A percentile compares a stretch with the other conserved stretches of the same genome.
Evolutionary conservation across 2,888 invertebrate species (phyloP).

Genomic region (Zaprionus lineosus): DNA sequence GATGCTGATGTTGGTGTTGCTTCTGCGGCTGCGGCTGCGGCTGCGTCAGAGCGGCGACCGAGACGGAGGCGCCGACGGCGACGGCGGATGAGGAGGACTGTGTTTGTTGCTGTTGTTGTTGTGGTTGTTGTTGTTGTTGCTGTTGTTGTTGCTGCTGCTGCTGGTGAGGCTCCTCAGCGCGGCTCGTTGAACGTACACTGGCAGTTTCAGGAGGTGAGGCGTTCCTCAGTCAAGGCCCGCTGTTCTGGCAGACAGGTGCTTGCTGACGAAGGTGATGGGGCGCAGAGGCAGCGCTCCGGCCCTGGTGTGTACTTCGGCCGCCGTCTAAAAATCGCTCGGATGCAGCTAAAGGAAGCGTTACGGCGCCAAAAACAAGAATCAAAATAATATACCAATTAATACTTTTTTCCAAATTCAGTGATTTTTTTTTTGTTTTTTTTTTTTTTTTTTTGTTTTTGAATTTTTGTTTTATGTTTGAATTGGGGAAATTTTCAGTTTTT

Average conservation of each 20-base stretch:
- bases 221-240: constrained; percentile 85
- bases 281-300: constrained; percentile 86
- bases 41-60: constrained; percentile 20
- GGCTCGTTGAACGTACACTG: constrained; percentile 71
- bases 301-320: constrained; percentile 86
- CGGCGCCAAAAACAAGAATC: constrained; percentile 38
- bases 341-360: constrained; percentile 86
- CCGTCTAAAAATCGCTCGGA: constrained; percentile 93
- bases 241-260: constrained; percentile 84
- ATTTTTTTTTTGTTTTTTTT: no score
- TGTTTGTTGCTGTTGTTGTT: constrained; percentile 17
- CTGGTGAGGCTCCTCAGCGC: constrained; percentile 61
- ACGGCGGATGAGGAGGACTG: constrained; percentile 33
- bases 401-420: constrained; percentile 19
- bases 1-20: constrained; percentile 51
- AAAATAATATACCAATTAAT: constrained; percentile 57
- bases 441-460: no score
- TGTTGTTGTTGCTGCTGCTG: constrained; percentile 34
- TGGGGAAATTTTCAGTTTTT: not conserved
- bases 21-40: constrained; percentile 50
- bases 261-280: constrained; percentile 84
- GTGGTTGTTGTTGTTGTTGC: constrained; percentile 20
- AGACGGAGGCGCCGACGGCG: constrained; percentile 48
- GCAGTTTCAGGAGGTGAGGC: constrained; percentile 88
- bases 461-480: constrained; percentile 18